A percentile compares a stretch with the other conserved stretches of the same genome.
Evolutionary conservation across 2,888 invertebrate species (phyloP).

Genomic region (Chelonus formosanus): DNA sequence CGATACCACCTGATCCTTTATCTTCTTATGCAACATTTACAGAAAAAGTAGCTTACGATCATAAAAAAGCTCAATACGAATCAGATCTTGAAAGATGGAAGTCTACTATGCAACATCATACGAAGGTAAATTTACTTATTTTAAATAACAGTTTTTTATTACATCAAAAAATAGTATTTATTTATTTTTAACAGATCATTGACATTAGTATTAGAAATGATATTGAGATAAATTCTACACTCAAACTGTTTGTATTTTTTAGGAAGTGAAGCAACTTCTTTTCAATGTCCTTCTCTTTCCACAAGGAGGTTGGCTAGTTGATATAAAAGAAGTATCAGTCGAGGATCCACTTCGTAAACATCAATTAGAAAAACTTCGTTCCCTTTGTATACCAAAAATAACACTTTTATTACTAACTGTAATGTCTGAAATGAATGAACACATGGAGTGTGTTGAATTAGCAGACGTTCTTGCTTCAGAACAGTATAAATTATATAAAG

Average conservation of each 20-base stretch:
- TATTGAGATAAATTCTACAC: too few relatives aligned
- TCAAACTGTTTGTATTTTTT: slow-evolving; percentile 39
- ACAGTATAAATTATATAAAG: slow-evolving; percentile 81
- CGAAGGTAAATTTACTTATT: slow-evolving; percentile 67
- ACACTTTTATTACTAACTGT: slow-evolving; percentile 81
- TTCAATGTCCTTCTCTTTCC: slow-evolving; percentile 90
- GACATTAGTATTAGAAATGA: too few relatives aligned
- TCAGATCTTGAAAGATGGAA: slow-evolving; percentile 82
- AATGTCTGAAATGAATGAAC: slow-evolving; percentile 77
- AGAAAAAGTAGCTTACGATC: slow-evolving; percentile 89
- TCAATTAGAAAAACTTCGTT: slow-evolving; percentile 79
- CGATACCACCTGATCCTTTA: slow-evolving; percentile 73
- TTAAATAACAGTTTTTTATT: background rate
- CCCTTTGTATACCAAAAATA: slow-evolving; percentile 86
- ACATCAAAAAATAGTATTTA: too few relatives aligned
- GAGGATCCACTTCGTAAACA: slow-evolving; percentile 70
- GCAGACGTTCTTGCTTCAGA: slow-evolving; percentile 84
- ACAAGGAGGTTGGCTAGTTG: slow-evolving; percentile 89
- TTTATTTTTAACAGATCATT: too few relatives aligned
- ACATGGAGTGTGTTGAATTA: slow-evolving; percentile 79
- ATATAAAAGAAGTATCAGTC: slow-evolving; percentile 68
- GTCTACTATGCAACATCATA: slow-evolving; percentile 75
- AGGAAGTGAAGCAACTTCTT: slow-evolving; percentile 80
- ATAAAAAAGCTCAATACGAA: slow-evolving; percentile 80
- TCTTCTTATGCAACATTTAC: slow-evolving; percentile 77